Percentiles rank a stretch among this genome's conserved stretches.
Conservation (phyloP, 2,797 vertebrate species). For the Mus minutoides region DNA sequence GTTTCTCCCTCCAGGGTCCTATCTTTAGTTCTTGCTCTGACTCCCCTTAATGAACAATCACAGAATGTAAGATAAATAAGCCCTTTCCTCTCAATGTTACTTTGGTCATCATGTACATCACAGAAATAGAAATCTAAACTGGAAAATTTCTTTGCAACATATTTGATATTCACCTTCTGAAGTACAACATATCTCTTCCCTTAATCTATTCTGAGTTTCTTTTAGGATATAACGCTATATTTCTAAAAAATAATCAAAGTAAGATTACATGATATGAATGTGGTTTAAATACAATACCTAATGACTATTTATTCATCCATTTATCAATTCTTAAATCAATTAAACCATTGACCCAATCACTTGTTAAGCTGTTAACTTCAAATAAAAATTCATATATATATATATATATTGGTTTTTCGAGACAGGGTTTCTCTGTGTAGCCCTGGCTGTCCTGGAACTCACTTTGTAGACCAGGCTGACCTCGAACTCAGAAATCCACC, state of each 20-base stretch:
- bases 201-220: not conserved
- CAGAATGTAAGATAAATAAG: too few species aligned
- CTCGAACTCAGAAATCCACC: too few species aligned
- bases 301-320: not conserved
- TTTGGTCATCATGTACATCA: not conserved
- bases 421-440: too few species aligned
- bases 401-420: too few species aligned
- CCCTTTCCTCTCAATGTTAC: not conserved
- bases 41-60: not conserved
- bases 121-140: not conserved
- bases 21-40: not conserved
- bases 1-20: not conserved
- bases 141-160: not conserved
- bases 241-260: not conserved
- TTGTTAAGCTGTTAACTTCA: not conserved
- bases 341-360: not conserved
- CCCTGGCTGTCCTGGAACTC: too few species aligned
- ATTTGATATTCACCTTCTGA: not conserved
- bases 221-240: not conserved
- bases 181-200: not conserved
- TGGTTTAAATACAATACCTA: not conserved
- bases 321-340: not conserved
- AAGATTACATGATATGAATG: not conserved
- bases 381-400: constrained; percentile 17
- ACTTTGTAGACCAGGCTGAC: too few species aligned